Base-by-base conservation (phyloP, 2,797 vertebrate species). In the Rhynchotus rufescens region DNA sequence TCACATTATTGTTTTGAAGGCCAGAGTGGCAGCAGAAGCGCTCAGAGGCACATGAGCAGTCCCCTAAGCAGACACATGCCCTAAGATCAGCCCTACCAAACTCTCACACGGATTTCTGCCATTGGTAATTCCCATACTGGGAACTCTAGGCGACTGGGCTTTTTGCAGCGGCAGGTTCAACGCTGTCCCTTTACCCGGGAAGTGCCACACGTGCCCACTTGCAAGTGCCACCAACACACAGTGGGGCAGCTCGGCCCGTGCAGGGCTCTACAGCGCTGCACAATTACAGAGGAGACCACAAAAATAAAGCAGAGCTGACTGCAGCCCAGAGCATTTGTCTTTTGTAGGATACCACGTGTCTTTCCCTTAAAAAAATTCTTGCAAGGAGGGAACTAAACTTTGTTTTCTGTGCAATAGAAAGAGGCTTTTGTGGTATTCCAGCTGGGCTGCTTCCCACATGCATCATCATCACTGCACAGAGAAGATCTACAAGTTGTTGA, bases 1-100 rank as follows among this genome's bases (percentile, higher is more conserved):
- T 19, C n/a, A 83, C 88, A 73, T 83, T 79, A 75, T 59, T 93
- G 81, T 91, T 84, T 83, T 66, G 21, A 45, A n/a, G 62, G 67
- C 28, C 74, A 65, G 47, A 28, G 65, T 45, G 30, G 51, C 17
- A 38, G 21, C n/a, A 51, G 20, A n/a, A 6, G 10, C 0, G 0
- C 34, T 28, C 28, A 15, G 20, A 23, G 49, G 25, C 34, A 52
- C 34, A 51, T 40, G 67, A 69, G 14, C 17, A 30, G 30, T 12
- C 62, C 28, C 34, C 26, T 30, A 3, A 36, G 17, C 10, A 45
- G 44, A 45, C 22, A 10, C 44, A 17, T 6, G 30, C 64, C 25
- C 44, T n/a, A 8, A 32, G 44, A 22, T 16, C 44, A 9, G 64
- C 5, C 23, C 42, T 17, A 66, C 23, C 23, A 47, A 45, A 25